Percentiles rank a stretch among this genome's conserved stretches.
Evolutionary conservation across 1,140 invertebrate genomes (phyloP).

Genomic region (Mizuhopecten yessoensis): DNA sequence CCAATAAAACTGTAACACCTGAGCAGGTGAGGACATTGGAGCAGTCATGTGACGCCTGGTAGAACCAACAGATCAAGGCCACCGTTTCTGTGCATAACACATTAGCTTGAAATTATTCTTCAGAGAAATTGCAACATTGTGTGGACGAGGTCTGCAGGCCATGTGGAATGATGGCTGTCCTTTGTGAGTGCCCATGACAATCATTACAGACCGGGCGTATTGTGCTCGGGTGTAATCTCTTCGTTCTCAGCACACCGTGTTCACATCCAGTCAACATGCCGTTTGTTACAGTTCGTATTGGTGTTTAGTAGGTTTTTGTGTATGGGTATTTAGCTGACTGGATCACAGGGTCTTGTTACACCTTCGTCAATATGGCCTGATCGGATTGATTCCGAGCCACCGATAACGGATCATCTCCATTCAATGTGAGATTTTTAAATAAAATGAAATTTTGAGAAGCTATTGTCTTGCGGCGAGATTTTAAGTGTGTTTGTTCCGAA

Average conservation of each 20-base stretch:
- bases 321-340: slow-evolving; percentile 11
- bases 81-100: background rate
- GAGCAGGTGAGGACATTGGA: background rate
- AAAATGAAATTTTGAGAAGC: background rate
- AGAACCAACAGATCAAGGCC: background rate
- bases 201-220: background rate
- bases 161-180: slow-evolving; percentile 7
- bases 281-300: background rate
- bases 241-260: background rate
- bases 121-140: slow-evolving; percentile 33
- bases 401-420: background rate
- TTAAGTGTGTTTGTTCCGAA: background rate
- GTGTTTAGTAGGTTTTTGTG: background rate
- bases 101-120: slow-evolving; percentile 24
- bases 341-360: background rate
- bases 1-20: background rate
- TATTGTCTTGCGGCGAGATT: background rate
- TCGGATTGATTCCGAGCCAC: slow-evolving; percentile 10
- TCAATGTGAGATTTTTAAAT: background rate
- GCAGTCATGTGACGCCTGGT: background rate
- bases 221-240: background rate
- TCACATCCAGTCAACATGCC: background rate
- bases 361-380: background rate
- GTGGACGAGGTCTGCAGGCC: background rate
- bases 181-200: background rate